These are phyloP conservation scores for Tachysurus vachellii DNA, from an alignment of 2,113 vertebrate species.

Conservation along the genomic window DNA sequence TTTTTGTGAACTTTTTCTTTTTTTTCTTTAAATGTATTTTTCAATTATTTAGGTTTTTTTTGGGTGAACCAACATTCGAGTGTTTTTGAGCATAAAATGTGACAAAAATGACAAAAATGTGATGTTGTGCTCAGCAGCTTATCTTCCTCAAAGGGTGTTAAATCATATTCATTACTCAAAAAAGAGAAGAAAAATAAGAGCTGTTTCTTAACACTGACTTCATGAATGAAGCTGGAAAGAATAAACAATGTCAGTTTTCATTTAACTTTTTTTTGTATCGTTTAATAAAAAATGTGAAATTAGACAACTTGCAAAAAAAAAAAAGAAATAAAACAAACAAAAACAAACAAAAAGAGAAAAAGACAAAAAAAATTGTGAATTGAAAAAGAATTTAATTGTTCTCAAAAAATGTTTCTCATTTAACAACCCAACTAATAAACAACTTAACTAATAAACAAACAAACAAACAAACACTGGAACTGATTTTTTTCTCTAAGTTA, in stretches of 20 bases:
- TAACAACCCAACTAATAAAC: too few relatives aligned
- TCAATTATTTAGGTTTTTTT: not conserved
- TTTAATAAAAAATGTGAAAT: not conserved
- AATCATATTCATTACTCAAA: not conserved
- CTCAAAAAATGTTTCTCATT: too few relatives aligned
- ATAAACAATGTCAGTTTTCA: not conserved
- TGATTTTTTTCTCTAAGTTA: too few relatives aligned
- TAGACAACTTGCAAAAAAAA: not conserved
- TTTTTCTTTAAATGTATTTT: not conserved
- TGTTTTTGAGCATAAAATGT: not conserved
- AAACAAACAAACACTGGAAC: not conserved
- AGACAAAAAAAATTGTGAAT: not conserved
- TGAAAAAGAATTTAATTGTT: not conserved
- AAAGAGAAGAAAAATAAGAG: not conserved
- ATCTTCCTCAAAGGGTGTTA: not conserved
- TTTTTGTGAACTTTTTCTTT: not conserved
- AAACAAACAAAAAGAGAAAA: not conserved
- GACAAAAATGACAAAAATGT: constrained; percentile 9
- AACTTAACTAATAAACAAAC: too few relatives aligned
- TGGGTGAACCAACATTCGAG: not conserved
- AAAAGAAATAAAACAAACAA: not conserved
- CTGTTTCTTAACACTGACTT: not conserved
- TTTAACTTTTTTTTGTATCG: not conserved
- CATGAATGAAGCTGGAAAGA: not conserved
- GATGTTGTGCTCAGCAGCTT: not conserved